Conservation (phyloP, 2,797 vertebrate genomes). For the Aulostomus chinensis region DNA sequence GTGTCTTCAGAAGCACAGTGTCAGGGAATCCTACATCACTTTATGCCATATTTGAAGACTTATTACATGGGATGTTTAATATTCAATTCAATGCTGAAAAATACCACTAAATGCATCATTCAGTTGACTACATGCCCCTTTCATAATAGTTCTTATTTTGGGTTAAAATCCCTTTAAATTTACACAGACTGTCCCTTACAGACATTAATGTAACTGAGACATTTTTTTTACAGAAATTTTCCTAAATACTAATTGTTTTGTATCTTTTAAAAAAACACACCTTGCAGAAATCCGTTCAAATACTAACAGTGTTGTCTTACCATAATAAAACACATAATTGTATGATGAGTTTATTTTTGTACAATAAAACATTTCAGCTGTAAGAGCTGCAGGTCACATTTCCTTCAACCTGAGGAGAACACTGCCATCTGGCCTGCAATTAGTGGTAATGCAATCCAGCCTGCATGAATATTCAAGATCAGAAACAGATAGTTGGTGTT, state of each 20-base stretch:
- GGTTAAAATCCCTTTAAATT: neutral
- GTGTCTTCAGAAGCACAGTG: slow-evolving; percentile 50
- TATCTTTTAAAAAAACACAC: too few relatives aligned
- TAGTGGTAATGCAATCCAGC: slow-evolving; percentile 58
- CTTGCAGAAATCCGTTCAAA: too few relatives aligned
- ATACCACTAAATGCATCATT: slow-evolving; percentile 10
- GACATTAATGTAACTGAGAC: too few relatives aligned
- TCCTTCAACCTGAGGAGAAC: slow-evolving; percentile 69
- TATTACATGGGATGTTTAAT: slow-evolving; percentile 28
- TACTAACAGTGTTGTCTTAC: neutral
- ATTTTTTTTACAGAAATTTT: too few relatives aligned
- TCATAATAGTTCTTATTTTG: too few relatives aligned
- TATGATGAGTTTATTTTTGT: slow-evolving; percentile 14
- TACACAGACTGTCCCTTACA: too few relatives aligned
- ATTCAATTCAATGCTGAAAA: slow-evolving; percentile 25
- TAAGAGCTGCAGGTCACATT: slow-evolving; percentile 37
- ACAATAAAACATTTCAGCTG: slow-evolving; percentile 33
- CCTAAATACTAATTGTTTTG: too few relatives aligned
- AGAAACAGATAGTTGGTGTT: neutral
- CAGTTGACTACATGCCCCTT: neutral
- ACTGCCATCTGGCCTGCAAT: slow-evolving; percentile 74
- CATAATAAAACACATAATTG: slow-evolving; percentile 5
- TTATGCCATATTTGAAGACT: slow-evolving; percentile 40
- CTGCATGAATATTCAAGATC: slow-evolving; percentile 31
- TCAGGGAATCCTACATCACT: slow-evolving; percentile 54